These are phyloP conservation scores for Brachionus rotundiformis DNA, from an alignment of 1,140 invertebrate species.

Conservation along the genomic window DNA sequence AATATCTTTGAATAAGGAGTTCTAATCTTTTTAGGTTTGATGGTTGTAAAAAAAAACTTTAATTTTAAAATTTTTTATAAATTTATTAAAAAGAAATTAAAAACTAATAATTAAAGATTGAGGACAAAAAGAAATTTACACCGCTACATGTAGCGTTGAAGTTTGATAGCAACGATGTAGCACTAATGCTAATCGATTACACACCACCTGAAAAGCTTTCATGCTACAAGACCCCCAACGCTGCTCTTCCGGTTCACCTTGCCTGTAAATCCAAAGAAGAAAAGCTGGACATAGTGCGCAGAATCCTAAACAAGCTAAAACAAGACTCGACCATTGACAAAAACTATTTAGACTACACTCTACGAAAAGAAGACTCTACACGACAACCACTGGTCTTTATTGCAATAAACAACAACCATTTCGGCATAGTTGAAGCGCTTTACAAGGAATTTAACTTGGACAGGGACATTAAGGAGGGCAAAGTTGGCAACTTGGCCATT, in stretches of 20 bases:
- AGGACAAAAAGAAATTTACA: slow-evolving; percentile 44
- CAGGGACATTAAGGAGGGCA: slow-evolving; percentile 32
- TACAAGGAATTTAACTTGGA: slow-evolving; percentile 29
- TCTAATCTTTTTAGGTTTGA: no score
- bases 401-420: slow-evolving; percentile 50
- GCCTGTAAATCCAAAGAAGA: slow-evolving; percentile 40
- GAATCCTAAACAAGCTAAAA: slow-evolving; percentile 29
- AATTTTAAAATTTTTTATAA: no score
- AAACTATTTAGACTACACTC: slow-evolving; percentile 37
- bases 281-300: slow-evolving; percentile 14
- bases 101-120: no score
- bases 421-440: slow-evolving; percentile 10
- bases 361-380: slow-evolving; percentile 21
- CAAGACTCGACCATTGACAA: background rate
- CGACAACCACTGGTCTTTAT: background rate
- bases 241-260: background rate
- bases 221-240: background rate
- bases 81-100: no score
- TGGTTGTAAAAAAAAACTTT: no score
- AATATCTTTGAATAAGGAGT: no score
- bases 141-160: slow-evolving; percentile 26
- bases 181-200: slow-evolving; percentile 19
- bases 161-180: slow-evolving; percentile 31
- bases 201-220: background rate
- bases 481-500: slow-evolving; percentile 26